Evolutionary conservation across 2,888 invertebrate species (phyloP).

Genomic region (Calliscelio sp.): DNA sequence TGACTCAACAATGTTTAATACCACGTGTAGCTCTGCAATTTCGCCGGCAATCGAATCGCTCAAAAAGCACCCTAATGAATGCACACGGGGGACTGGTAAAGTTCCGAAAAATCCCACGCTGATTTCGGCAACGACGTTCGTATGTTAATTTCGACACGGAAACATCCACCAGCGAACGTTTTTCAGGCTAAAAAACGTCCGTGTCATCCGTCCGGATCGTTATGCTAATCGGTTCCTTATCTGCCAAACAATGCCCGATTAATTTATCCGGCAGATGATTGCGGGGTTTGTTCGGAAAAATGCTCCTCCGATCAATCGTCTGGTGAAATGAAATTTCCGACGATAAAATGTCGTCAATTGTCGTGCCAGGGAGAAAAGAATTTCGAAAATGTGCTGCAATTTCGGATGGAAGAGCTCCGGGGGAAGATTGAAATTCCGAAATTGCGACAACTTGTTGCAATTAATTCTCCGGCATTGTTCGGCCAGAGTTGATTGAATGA

Average conservation of each 20-base stretch:
- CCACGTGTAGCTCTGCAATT: conserved; percentile 6
- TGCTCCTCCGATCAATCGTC: no score
- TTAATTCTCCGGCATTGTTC: conserved; percentile 22
- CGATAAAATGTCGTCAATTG: no score
- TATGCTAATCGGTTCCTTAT: conserved; percentile 24
- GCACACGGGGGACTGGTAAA: conserved; percentile 14
- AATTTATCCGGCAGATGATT: conserved; percentile 22
- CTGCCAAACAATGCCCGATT: conserved; percentile 28
- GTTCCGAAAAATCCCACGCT: conserved; percentile 48
- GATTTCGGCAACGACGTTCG: conserved; percentile 32
- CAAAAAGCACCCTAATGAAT: conserved; percentile 30
- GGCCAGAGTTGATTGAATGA: conserved; percentile 30
- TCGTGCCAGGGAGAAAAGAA: no score
- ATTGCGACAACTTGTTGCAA: no score
- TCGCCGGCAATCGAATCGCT: conserved; percentile 13
- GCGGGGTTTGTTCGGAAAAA: no score
- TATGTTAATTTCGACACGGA: conserved; percentile 58
- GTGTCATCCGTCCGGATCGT: conserved; percentile 15
- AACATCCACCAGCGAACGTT: conserved; percentile 27
- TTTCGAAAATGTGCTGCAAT: no score
- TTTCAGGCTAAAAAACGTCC: conserved; percentile 2
- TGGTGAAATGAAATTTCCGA: no score
- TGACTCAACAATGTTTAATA: conserved; percentile 13
- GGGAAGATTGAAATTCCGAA: no score
- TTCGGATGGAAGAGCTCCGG: no score